phyloP scores from a whole-genome alignment of 1,140 invertebrate genomes.

The Dryas iulia region DNA sequence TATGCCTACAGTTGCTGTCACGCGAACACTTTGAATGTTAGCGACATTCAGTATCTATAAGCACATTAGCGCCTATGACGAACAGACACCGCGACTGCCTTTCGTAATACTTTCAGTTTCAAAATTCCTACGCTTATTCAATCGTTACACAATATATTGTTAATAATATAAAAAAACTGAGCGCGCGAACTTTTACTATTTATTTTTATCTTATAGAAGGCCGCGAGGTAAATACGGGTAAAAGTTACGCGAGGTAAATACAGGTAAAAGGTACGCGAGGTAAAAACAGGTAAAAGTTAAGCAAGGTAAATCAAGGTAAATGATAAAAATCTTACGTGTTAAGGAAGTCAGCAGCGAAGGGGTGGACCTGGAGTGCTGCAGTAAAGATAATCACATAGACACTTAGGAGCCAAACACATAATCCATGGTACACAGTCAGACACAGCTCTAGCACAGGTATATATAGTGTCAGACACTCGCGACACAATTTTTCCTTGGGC shows the following conservation, averaged over 20 bases:
- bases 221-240: background rate
- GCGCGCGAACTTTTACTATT: background rate
- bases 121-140: constrained; percentile 35
- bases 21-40: constrained; percentile 34
- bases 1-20: background rate
- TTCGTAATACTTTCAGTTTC: constrained; percentile 73
- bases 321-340: constrained; percentile 42
- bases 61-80: constrained; percentile 46
- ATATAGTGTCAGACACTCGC: constrained; percentile 49
- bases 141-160: constrained; percentile 45
- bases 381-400: constrained; percentile 56
- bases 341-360: constrained; percentile 43
- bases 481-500: constrained; percentile 72
- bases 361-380: constrained; percentile 64
- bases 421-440: constrained; percentile 55
- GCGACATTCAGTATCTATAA: constrained; percentile 27
- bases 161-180: background rate
- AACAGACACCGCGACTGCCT: constrained; percentile 42
- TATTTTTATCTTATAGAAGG: background rate
- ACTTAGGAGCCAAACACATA: constrained; percentile 73
- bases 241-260: background rate
- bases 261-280: background rate
- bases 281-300: background rate
- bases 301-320: background rate
- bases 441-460: constrained; percentile 38